A percentile compares a stretch with the other conserved stretches of the same genome.
Evolutionary conservation across 2,888 invertebrate species (phyloP).

Genomic region (Eudasyphora cyanicolor): DNA sequence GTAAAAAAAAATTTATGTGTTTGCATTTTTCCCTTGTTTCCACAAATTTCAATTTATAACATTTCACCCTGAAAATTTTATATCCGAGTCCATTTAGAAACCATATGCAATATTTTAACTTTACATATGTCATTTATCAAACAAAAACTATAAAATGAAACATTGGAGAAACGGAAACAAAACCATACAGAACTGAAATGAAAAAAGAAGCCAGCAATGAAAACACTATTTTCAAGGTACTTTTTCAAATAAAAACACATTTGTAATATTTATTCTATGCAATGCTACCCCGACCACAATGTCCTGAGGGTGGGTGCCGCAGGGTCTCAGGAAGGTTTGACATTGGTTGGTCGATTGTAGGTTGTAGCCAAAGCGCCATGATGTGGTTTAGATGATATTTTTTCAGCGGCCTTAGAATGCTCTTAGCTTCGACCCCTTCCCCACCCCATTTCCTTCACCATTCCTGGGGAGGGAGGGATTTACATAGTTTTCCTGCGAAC

Average conservation of each 20-base stretch:
- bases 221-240: slow-evolving; percentile 46
- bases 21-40: background rate
- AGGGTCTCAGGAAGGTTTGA: background rate
- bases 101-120: slow-evolving; percentile 3
- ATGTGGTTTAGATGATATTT: background rate
- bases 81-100: slow-evolving; percentile 10
- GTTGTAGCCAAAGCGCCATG: background rate
- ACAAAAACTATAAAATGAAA: slow-evolving; percentile 18
- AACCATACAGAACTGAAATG: background rate
- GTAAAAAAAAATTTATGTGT: too few species aligned
- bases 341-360: too few species aligned
- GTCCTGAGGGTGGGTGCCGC: background rate
- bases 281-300: too few species aligned
- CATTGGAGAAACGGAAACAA: slow-evolving; percentile 15
- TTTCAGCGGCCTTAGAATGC: background rate
- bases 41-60: background rate
- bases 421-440: too few species aligned
- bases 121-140: slow-evolving; percentile 35
- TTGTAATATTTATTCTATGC: slow-evolving; percentile 18
- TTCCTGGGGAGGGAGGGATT: too few species aligned
- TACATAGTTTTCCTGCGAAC: background rate
- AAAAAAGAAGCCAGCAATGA: slow-evolving; percentile 35
- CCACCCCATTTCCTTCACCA: too few species aligned
- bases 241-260: slow-evolving; percentile 44
- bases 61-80: slow-evolving; percentile 17